Conservation (phyloP, 2,888 invertebrate genomes). For the Andrena dorsata region DNA sequence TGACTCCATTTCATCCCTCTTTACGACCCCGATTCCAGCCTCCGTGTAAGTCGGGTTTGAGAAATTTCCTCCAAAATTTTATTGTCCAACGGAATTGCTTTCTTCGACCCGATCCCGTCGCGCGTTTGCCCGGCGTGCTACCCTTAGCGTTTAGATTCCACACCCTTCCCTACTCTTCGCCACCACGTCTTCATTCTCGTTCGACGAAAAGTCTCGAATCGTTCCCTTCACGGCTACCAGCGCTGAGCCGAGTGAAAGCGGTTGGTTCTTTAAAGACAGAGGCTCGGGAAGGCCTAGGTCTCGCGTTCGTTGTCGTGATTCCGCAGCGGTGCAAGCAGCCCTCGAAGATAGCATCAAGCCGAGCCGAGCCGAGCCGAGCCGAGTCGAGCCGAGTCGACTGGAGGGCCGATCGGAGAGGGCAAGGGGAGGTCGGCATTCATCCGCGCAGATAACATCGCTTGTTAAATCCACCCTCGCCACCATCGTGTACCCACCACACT, state of each 20-base stretch:
- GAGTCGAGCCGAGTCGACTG: conserved; percentile 56
- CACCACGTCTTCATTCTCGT: neutral
- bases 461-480: conserved; percentile 81
- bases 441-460: conserved; percentile 84
- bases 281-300: conserved; percentile 32
- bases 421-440: conserved; percentile 81
- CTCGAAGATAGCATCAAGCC: conserved; percentile 75
- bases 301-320: conserved; percentile 47
- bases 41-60: conserved; percentile 55
- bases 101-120: conserved; percentile 24
- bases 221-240: neutral
- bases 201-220: conserved; percentile 1
- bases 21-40: conserved; percentile 60
- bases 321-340: conserved; percentile 67
- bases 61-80: conserved; percentile 69
- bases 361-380: neutral
- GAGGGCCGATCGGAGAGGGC: conserved; percentile 65
- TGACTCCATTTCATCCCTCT: conserved; percentile 64
- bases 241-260: neutral
- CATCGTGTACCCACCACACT: conserved; percentile 71
- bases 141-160: too few species aligned
- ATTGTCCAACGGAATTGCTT: conserved; percentile 64
- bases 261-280: conserved; percentile 23
- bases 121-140: neutral
- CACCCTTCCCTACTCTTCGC: too few species aligned